Base-by-base conservation (phyloP, 2,113 vertebrate species). In the Hippoglossus stenolepis region DNA sequence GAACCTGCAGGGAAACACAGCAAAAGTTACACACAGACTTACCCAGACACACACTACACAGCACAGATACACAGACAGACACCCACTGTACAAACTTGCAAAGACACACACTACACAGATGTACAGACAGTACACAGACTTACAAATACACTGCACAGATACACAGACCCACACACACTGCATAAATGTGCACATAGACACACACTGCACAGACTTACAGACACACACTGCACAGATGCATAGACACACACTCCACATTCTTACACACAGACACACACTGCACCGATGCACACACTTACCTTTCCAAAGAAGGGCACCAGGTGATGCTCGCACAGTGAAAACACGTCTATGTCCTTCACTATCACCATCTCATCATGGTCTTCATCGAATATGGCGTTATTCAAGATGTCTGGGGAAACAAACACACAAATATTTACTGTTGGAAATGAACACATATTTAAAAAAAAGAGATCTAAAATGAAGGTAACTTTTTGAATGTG, bases 301-400 rank as follows among this genome's bases (percentile, higher is more conserved):
- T 93, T 95, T 47, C 91, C 94, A 67, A 94, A 96, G 74, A 96
- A 96, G 21, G 93, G 94, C 70, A 96, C 90, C 83, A 96, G 73
- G 68, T 95, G 93, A 87, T 96, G 94, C 75, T 96, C 94, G 75
- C 90, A 95, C 45, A 94, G 90, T 3, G 93, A 96, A 70, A 95
- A 94, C 90, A 94, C 89, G 67, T 95, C 95, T 59, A 93, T 96
- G 83, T 94, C 93, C 73, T 93, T 96, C 26, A 95, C 93, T 31
- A 94, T 95, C 71, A 95, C 94, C 89, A 94, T 94, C 84, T 96
- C 93, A n/a, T 95, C 47, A 0, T 95, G 95, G 84, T 94, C 90
- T 77, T 96, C 94, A 69, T 96, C 91, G 79, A 96, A 96, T 79
- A 94, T 91, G 75, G 94, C 93, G 65, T 95, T 83, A 80, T 95